These are phyloP conservation scores for Lymantria monacha DNA, from an alignment of 2,888 invertebrate species.

Conservation along the genomic window DNA sequence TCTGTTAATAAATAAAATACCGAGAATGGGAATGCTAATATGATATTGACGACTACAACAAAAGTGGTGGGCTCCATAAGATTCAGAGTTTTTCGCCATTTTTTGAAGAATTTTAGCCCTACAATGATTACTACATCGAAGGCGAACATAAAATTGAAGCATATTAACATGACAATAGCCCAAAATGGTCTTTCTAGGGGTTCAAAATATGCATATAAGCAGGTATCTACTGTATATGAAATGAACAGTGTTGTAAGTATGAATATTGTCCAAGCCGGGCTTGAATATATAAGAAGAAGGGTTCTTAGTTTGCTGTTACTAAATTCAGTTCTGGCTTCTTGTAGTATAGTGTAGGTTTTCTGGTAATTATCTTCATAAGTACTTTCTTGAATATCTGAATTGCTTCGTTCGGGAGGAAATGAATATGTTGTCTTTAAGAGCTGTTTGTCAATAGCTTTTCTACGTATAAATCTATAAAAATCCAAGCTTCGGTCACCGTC, in stretches of 20 bases:
- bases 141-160: slow-evolving; percentile 58
- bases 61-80: slow-evolving; percentile 65
- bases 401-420: slow-evolving; percentile 17
- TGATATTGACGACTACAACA: slow-evolving; percentile 55
- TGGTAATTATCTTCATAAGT: slow-evolving; percentile 45
- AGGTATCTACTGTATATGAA: slow-evolving; percentile 64
- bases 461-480: slow-evolving; percentile 59
- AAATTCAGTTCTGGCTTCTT: slow-evolving; percentile 64
- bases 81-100: slow-evolving; percentile 73
- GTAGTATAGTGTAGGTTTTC: slow-evolving; percentile 67
- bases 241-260: slow-evolving; percentile 57
- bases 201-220: slow-evolving; percentile 61
- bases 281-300: slow-evolving; percentile 62
- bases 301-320: slow-evolving; percentile 58
- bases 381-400: slow-evolving; percentile 38
- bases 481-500: slow-evolving; percentile 40
- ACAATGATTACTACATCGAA: slow-evolving; percentile 60
- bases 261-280: slow-evolving; percentile 62
- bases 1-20: slow-evolving; percentile 54
- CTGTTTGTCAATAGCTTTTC: slow-evolving; percentile 29
- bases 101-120: slow-evolving; percentile 65
- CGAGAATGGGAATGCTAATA: slow-evolving; percentile 64
- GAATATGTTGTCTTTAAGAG: slow-evolving; percentile 31
- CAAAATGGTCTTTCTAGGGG: slow-evolving; percentile 47
- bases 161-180: slow-evolving; percentile 51